Conservation (phyloP, 2,888 invertebrate genomes). For the Eilema sororculum region DNA sequence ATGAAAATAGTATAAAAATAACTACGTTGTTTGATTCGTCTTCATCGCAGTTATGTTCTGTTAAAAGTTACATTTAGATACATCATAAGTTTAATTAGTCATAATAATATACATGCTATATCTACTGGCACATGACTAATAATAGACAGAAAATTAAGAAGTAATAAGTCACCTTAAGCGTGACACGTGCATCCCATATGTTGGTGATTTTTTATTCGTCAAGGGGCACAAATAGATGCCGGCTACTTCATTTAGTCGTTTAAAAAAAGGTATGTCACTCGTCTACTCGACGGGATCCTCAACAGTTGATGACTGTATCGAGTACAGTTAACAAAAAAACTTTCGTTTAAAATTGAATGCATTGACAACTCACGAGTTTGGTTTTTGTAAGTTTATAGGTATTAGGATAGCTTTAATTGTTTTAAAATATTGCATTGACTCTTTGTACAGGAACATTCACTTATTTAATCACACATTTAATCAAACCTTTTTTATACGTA, state of each 20-base stretch:
- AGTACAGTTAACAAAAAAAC: conserved; percentile 34
- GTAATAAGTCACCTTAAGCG: conserved; percentile 30
- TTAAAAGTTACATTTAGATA: background rate
- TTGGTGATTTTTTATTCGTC: conserved; percentile 45
- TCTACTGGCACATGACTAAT: background rate
- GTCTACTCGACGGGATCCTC: conserved; percentile 46
- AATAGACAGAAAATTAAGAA: conserved; percentile 25
- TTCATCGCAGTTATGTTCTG: background rate
- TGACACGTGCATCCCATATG: conserved; percentile 49
- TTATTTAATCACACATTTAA: no score
- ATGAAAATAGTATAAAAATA: background rate
- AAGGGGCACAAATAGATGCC: conserved; percentile 48
- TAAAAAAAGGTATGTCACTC: conserved; percentile 57
- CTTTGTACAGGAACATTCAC: no score
- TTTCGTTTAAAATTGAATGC: background rate
- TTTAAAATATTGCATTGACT: no score
- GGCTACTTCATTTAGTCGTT: conserved; percentile 43
- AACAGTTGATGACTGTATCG: conserved; percentile 42
- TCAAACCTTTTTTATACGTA: no score
- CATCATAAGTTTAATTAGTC: background rate
- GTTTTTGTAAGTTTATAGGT: background rate
- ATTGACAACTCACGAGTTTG: background rate
- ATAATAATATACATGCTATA: background rate
- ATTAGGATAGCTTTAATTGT: no score
- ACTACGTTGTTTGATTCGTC: background rate